phyloP scores from a whole-genome alignment of 2,888 invertebrate genomes.

The Antheraea yamamai region DNA sequence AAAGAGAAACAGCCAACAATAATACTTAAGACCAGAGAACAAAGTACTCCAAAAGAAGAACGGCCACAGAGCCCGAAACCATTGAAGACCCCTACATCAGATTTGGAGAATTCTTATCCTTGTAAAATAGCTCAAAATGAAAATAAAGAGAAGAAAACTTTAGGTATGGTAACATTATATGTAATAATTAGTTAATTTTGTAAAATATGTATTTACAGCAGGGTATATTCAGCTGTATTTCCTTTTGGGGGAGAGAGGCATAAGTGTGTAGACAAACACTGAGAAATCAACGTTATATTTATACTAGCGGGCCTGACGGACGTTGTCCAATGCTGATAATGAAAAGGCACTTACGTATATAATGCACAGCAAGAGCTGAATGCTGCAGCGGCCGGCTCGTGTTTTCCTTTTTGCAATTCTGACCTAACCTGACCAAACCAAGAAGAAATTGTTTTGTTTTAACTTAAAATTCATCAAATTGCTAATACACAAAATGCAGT shows the following conservation, averaged over 20 bases:
- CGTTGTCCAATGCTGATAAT: too few relatives aligned
- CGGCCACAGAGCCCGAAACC: constrained; percentile 84
- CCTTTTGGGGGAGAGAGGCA: neutral
- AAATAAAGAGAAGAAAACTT: constrained; percentile 69
- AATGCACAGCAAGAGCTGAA: too few relatives aligned
- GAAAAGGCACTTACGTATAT: too few relatives aligned
- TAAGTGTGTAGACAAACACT: neutral
- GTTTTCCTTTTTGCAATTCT: too few relatives aligned
- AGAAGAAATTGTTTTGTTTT: too few relatives aligned
- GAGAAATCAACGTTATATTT: neutral
- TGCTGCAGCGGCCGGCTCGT: too few relatives aligned
- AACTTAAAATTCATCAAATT: too few relatives aligned
- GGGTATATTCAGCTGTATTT: neutral
- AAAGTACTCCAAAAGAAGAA: constrained; percentile 77
- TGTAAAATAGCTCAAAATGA: constrained; percentile 79
- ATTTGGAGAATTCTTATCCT: constrained; percentile 60
- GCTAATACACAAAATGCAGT: too few relatives aligned
- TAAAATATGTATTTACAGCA: neutral
- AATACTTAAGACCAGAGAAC: constrained; percentile 86
- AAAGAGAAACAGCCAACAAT: constrained; percentile 85
- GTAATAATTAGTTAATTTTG: neutral
- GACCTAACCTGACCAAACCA: too few relatives aligned
- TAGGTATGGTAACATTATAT: constrained; percentile 41
- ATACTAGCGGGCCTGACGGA: neutral
- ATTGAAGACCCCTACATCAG: constrained; percentile 52